These are phyloP conservation scores for Crenichthys baileyi DNA, from an alignment of 2,797 vertebrate genomes.

Conservation along the genomic window DNA sequence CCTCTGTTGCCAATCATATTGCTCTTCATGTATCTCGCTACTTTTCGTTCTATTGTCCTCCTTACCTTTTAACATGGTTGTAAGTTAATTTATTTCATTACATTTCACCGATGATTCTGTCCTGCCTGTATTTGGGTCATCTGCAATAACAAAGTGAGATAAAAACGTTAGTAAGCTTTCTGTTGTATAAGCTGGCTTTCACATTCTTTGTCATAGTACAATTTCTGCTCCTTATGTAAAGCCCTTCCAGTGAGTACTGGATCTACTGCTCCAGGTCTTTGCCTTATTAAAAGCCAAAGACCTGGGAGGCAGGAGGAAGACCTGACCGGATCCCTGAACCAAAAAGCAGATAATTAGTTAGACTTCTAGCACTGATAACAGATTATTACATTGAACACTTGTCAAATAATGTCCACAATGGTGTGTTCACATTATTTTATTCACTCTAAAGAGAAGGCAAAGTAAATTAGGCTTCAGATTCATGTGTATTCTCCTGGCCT, in stretches of 20 bases:
- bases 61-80: no score
- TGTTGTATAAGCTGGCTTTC: not conserved
- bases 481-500: conserved; percentile 26
- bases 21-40: no score
- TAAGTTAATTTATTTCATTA: no score
- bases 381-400: not conserved
- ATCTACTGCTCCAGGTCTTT: not conserved
- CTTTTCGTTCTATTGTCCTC: no score
- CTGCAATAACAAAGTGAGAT: not conserved
- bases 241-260: not conserved
- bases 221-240: not conserved
- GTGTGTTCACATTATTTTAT: not conserved
- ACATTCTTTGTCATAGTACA: not conserved
- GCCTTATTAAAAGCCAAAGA: not conserved
- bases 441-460: conserved; percentile 11
- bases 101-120: not conserved
- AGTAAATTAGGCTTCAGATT: conserved; percentile 27
- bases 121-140: not conserved
- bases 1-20: no score
- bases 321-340: not conserved
- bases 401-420: not conserved
- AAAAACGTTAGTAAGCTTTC: not conserved
- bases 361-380: not conserved
- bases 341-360: not conserved
- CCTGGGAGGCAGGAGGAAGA: no score